Base-by-base conservation (phyloP, 2,113 vertebrate species). In the Pungitius pungitius region DNA sequence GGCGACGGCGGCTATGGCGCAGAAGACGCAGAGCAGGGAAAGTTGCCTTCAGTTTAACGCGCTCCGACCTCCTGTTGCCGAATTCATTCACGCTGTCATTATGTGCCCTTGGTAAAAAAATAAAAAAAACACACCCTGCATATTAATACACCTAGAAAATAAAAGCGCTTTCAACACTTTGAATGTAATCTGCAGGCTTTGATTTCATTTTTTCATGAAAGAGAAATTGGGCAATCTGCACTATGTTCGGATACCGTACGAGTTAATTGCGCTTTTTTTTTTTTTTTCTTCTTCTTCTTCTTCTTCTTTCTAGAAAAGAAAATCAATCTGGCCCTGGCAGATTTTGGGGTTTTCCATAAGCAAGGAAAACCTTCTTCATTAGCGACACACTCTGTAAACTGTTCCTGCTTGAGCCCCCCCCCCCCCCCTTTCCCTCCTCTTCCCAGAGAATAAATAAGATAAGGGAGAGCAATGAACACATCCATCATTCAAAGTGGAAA, bases 401-500 rank as follows among this genome's bases (percentile, higher is more conserved):
- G 69, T 74, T 82, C 47, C 78, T 45, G 68, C 69, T 71, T 67
- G 69, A 71, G 43, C 47, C 47, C 64, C 30, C 27, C 17, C 47
- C 20, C 1, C 20, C 1, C 17, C 26, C 6, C 73, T 35, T 57
- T 54, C 52, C 65, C 63, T 6, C 49, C 60, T 69, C 83, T 63
- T 71, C 83, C 73, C 82, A 62, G 73, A 86, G 85, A 91, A 90
- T 88, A 93, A 93, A 93, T 92, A 92, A 92, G 92, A 91, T 91
- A 92, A 91, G 82, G 83, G 85, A 90, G 83, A 87, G 82, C 85
- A 87, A 90, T 88, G 89, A 93, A 91, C 86, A 78, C 88, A 90
- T 91, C 87, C 87, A 91, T 93, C 90, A 93, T 91, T 93, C 89
- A 90, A 90, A 90, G 90, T 87, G 89, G 91, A 88, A 93, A 90